Evolutionary conservation across 2,113 vertebrate species (phyloP).

Genomic region (Pangasianodon hypophthalmus): DNA sequence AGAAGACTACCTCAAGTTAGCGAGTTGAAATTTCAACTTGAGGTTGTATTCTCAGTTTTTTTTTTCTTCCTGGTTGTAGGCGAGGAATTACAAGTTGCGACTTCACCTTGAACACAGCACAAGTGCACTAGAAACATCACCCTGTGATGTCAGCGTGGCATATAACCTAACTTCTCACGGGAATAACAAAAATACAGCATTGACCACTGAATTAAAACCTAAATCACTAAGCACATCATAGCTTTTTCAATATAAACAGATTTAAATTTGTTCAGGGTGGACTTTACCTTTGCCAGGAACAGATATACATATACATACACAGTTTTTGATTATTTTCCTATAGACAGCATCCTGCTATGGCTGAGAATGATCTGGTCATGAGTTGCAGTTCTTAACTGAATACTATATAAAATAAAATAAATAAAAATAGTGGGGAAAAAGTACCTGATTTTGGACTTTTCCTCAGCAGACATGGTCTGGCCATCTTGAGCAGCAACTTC

Average conservation of each 20-base stretch:
- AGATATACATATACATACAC: not conserved
- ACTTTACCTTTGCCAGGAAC: not conserved
- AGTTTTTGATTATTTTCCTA: not conserved
- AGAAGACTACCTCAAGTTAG: too few species aligned
- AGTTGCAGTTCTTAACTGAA: not conserved
- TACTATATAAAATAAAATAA: not conserved
- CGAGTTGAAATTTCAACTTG: too few species aligned
- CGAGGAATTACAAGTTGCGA: too few species aligned
- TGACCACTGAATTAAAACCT: not conserved
- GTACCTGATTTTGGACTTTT: constrained; percentile 74
- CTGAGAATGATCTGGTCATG: not conserved
- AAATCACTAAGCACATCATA: fast-evolving
- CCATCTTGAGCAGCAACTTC: constrained; percentile 65
- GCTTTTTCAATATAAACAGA: not conserved
- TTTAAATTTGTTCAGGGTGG: not conserved
- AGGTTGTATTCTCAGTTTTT: too few species aligned
- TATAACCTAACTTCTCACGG: not conserved
- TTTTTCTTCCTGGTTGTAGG: too few species aligned
- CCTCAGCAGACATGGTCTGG: constrained; percentile 72
- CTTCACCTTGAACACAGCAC: not conserved
- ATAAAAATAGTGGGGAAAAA: not conserved
- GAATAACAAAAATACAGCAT: not conserved
- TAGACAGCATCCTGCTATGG: not conserved
- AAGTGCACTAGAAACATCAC: not conserved
- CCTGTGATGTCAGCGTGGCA: not conserved